phyloP scores from a whole-genome alignment of 2,888 invertebrate species.

The Branchellion lobata region DNA sequence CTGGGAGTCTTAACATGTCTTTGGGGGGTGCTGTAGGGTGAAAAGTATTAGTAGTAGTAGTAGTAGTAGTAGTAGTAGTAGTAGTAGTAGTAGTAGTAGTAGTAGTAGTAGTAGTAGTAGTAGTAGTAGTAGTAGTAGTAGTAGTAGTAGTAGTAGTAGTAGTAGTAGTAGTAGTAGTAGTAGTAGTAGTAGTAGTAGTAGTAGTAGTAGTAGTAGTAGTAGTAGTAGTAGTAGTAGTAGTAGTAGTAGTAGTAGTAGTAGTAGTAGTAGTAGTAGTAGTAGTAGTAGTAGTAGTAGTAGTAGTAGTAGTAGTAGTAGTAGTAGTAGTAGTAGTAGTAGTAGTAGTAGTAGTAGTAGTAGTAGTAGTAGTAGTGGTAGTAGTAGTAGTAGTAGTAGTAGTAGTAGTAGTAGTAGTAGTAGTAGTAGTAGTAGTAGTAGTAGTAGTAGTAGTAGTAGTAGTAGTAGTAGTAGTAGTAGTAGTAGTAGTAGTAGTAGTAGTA shows the following conservation, averaged over 20 bases:
- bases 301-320: conserved; percentile 47
- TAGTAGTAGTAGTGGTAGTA: conserved; percentile 47
- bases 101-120: conserved; percentile 47
- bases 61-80: conserved; percentile 47
- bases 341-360: conserved; percentile 47
- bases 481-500: conserved; percentile 47
- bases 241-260: conserved; percentile 47
- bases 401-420: conserved; percentile 45
- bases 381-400: conserved; percentile 48
- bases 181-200: conserved; percentile 46
- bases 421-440: conserved; percentile 48
- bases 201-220: conserved; percentile 48
- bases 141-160: conserved; percentile 47
- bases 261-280: conserved; percentile 47
- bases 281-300: conserved; percentile 47
- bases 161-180: conserved; percentile 47
- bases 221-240: conserved; percentile 47
- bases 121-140: conserved; percentile 47
- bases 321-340: conserved; percentile 47
- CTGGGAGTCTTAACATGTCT: not conserved
- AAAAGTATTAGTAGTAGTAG: conserved; percentile 46
- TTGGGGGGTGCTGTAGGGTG: conserved; percentile 36
- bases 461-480: conserved; percentile 47
- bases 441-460: conserved; percentile 47
- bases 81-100: conserved; percentile 47